These are phyloP conservation scores for Drosophila funebris DNA, from an alignment of 1,140 invertebrate genomes.

Conservation along the genomic window DNA sequence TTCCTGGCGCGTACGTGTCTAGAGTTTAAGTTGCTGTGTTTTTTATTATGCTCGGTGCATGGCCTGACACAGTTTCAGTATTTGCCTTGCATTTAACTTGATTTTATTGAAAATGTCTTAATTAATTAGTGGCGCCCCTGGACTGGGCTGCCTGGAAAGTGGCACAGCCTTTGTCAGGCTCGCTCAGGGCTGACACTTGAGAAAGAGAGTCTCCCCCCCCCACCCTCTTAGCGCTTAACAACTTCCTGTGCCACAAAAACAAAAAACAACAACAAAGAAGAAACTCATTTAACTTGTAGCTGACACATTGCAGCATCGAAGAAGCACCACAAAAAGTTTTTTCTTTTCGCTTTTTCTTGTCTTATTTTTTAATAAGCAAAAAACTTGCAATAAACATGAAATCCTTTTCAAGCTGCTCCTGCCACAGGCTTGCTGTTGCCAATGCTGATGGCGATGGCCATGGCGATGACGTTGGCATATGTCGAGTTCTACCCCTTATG, in stretches of 20 bases:
- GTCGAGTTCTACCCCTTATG: slow-evolving; percentile 3
- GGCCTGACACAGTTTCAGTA: slow-evolving; percentile 77
- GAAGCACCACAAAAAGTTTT: slow-evolving; percentile 41
- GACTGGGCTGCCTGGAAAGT: slow-evolving; percentile 29
- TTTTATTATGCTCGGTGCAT: slow-evolving; percentile 36
- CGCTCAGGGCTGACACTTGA: slow-evolving; percentile 20
- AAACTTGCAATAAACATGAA: slow-evolving; percentile 48
- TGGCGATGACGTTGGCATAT: slow-evolving; percentile 38
- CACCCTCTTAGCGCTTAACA: slow-evolving; percentile 13
- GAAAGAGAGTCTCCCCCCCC: not conserved
- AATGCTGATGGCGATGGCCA: slow-evolving; percentile 15
- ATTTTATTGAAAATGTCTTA: slow-evolving; percentile 81
- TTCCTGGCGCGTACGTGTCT: slow-evolving; percentile 79
- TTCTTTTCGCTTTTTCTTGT: slow-evolving; percentile 4
- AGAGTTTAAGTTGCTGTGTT: slow-evolving; percentile 46
- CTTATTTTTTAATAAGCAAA: slow-evolving; percentile 45
- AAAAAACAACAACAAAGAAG: slow-evolving; percentile 30
- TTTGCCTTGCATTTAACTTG: slow-evolving; percentile 61
- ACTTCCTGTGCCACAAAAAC: slow-evolving; percentile 32
- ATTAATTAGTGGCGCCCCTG: slow-evolving; percentile 65
- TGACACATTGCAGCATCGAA: slow-evolving; percentile 44
- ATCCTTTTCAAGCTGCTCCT: slow-evolving; percentile 66
- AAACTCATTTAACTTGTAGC: slow-evolving; percentile 75
- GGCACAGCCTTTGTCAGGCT: slow-evolving; percentile 28
- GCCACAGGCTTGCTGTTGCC: slow-evolving; percentile 29